Evolutionary conservation across 2,888 invertebrate genomes (phyloP), one percentile per base, ranked within the genome.

Genomic region (Amorpha juglandis): DNA sequence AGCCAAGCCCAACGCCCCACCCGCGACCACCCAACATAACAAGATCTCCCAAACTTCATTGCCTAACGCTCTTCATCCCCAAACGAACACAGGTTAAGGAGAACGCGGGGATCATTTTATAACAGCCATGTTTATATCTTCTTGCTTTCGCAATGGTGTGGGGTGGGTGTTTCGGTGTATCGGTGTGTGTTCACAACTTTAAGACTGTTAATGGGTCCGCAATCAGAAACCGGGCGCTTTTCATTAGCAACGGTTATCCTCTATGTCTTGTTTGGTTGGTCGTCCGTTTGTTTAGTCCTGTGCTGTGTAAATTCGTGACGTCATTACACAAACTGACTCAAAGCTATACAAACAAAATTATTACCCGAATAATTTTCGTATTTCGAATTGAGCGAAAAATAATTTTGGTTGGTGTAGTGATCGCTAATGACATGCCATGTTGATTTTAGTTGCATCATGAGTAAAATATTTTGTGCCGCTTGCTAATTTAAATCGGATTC

Each of bases 181-280:
- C 63, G 62, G 63, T 64, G 67, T 64, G 63, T 65, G 21, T 62
- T 62, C 38, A 19, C 81, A 90, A 89, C 88, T 90, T 90, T 89
- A 91, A 93, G 92, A 93, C 90, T 90, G 91, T 90, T 90, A 89
- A 84, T 82, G 88, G 88, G 91, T 88, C 90, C 90, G 91, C 91
- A 92, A 92, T 92, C 91, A 91, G 87, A 86, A 85, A 81, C 83
- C 81, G 81, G 85, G 84, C 83, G 88, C 88, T 90, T 91, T 91
- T 92, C 92, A 92, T 92, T 92, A 91, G 89, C 86, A 88, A 90
- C 88, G 88, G 91, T 89, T 90, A 91, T 91, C 89, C 52, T 81
- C 85, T 84, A 83, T 87, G 90, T 88, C 86, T 86, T 88, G 89
- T 90, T 87, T 85, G 63, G 81, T 83, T 45, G 45, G 45, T n/a